Base-by-base conservation (phyloP, 2,888 invertebrate genomes). In the Protonemura montana region DNA sequence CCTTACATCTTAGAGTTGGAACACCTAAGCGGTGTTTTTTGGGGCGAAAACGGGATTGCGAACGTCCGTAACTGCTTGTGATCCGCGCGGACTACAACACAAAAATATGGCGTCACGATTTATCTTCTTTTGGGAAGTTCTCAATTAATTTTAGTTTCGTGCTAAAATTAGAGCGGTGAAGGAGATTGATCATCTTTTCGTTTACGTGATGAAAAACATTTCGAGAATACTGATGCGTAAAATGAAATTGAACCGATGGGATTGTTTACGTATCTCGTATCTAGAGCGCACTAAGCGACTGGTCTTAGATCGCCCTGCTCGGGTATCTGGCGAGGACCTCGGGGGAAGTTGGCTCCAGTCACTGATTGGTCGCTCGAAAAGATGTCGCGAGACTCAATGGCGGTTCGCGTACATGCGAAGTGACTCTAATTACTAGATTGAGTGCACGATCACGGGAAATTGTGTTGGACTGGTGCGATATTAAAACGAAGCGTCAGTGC, bases 151-250 rank as follows among this genome's bases (percentile, higher is more conserved):
- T 81, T 30, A 81, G 81, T 81, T 81, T 30, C 28, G 29, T 29
- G 28, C n/a, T 30, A 81, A 30, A 81, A 81, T 81, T 28, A 28
- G 78, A 78, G n/a, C 27, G n/a, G 78, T 78, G 29, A 81, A 30
- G 21, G 81, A 81, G 81, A 81, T 81, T 81, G 81, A 81, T 81
- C 81, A 30, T 81, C 81, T 27, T 35, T 59, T 59, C 30, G 78
- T 78, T 26, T 78, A n/a, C 81, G 28, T 81, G 81, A 81, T 81
- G 81, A 81, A 81, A 27, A 81, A 81, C 81, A 81, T 81, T 30
- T 81, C 81, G 30, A 59, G 59, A 28, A 81, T 30, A 81, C 81
- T 81, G 81, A 81, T 81, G 81, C 30, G 81, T 81, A 30, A 30
- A 81, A 81, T 30, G 28, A 81, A 81, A 81, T 81, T 30, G 28